Percentiles rank a stretch among this genome's conserved stretches.
phyloP scores from a whole-genome alignment of 2,888 invertebrate species.

The Dendrolimus houi region DNA sequence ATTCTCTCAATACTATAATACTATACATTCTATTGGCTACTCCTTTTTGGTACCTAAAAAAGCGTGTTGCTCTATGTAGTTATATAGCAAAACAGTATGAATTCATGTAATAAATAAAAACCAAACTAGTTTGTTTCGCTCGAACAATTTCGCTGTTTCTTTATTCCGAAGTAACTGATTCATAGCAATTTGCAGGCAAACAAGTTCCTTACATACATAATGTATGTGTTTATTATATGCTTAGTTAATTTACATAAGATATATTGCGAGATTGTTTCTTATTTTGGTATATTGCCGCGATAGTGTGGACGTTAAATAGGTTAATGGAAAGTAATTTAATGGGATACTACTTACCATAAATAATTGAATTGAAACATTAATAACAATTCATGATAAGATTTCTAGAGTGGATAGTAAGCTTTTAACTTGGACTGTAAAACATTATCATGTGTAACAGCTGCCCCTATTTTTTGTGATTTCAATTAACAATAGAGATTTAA shows the following conservation, averaged over 20 bases:
- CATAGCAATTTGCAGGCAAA: conserved; percentile 5
- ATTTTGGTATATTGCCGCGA: too few species aligned
- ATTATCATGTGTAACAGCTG: too few species aligned
- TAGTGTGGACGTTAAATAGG: too few species aligned
- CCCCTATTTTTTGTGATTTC: too few species aligned
- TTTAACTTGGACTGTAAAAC: too few species aligned
- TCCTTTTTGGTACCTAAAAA: not conserved
- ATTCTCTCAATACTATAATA: too few species aligned
- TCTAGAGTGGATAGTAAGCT: too few species aligned
- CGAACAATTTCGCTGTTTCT: conserved; percentile 5
- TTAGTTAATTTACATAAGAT: not conserved
- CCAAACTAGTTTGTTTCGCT: conserved; percentile 2
- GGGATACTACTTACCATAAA: too few species aligned
- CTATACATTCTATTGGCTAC: not conserved
- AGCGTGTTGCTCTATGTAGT: not conserved
- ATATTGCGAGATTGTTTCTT: not conserved
- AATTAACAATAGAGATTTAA: too few species aligned
- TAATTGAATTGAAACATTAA: too few species aligned
- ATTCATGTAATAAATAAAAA: not conserved
- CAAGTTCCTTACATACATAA: conserved; percentile 2
- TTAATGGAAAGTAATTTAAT: too few species aligned
- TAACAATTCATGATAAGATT: too few species aligned
- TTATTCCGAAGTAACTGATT: conserved; percentile 3
- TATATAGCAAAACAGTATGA: not conserved
- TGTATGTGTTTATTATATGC: not conserved